These are phyloP conservation scores for Drosophila kuntzei DNA, from an alignment of 2,888 invertebrate genomes.

Conservation along the genomic window DNA sequence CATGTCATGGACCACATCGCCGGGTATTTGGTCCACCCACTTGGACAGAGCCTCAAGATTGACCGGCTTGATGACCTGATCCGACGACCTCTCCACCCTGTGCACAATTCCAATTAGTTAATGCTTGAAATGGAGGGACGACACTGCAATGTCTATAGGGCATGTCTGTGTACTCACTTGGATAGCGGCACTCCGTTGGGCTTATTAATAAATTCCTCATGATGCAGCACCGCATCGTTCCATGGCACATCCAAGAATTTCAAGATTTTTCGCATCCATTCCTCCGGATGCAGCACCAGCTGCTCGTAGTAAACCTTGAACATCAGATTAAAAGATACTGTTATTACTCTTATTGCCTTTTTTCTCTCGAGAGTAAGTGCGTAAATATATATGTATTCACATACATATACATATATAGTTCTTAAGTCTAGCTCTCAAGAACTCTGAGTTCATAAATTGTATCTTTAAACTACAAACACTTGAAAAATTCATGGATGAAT, in stretches of 20 bases:
- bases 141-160: background rate
- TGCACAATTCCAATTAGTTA: constrained; percentile 24
- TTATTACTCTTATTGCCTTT: background rate
- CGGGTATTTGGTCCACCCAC: constrained; percentile 95
- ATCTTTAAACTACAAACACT: too few relatives aligned
- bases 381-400: too few relatives aligned
- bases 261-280: constrained; percentile 95
- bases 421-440: too few relatives aligned
- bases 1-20: constrained; percentile 97
- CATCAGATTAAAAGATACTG: constrained; percentile 26
- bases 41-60: constrained; percentile 97
- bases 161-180: constrained; percentile 89
- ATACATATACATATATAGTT: too few relatives aligned
- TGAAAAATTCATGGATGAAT: too few relatives aligned
- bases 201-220: constrained; percentile 98
- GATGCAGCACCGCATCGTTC: constrained; percentile 98
- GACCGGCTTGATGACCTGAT: constrained; percentile 99
- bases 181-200: constrained; percentile 97
- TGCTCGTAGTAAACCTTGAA: constrained; percentile 96
- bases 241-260: constrained; percentile 96
- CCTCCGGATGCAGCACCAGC: constrained; percentile 96
- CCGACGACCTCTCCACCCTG: constrained; percentile 98
- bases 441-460: background rate
- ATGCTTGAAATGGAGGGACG: background rate
- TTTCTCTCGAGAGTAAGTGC: background rate